Evolutionary conservation across 2,113 vertebrate genomes (phyloP).

Genomic region (Sphaerodactylus townsendi): DNA sequence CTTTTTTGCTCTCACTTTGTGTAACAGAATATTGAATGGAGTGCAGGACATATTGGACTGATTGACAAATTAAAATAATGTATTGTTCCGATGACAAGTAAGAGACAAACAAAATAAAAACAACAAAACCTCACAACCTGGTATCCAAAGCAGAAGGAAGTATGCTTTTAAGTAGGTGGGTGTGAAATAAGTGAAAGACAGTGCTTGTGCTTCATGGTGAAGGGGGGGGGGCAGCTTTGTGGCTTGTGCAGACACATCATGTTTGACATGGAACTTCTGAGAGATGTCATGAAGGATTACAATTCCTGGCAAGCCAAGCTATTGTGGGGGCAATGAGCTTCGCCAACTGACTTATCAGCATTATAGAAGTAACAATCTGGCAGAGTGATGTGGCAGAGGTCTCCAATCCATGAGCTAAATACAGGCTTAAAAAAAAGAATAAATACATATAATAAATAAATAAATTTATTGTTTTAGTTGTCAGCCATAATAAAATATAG

Average conservation of each 20-base stretch:
- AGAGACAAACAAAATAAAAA: neutral
- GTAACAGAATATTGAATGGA: slow-evolving; percentile 4
- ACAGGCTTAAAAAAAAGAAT: neutral
- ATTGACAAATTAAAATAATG: slow-evolving; percentile 31
- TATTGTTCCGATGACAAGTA: neutral
- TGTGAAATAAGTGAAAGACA: neutral
- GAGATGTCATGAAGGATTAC: neutral
- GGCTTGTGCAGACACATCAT: neutral
- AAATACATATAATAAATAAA: no score
- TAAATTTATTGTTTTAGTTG: no score
- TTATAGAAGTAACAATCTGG: neutral
- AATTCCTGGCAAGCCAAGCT: neutral
- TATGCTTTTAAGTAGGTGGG: slow-evolving; percentile 18
- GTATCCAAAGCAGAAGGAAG: slow-evolving; percentile 21
- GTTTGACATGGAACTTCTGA: neutral
- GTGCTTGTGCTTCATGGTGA: neutral
- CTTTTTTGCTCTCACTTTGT: slow-evolving; percentile 3
- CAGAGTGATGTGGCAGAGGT: neutral
- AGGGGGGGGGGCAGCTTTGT: neutral
- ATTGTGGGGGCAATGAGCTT: neutral
- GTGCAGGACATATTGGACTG: slow-evolving; percentile 4
- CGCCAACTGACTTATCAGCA: neutral
- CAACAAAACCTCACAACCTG: neutral
- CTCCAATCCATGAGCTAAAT: neutral
- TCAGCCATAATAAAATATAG: no score